Evolutionary conservation across 37 sponge, comb jelly and placozoan species (phyloP).

Genomic region (Dysidea cf. avara): DNA sequence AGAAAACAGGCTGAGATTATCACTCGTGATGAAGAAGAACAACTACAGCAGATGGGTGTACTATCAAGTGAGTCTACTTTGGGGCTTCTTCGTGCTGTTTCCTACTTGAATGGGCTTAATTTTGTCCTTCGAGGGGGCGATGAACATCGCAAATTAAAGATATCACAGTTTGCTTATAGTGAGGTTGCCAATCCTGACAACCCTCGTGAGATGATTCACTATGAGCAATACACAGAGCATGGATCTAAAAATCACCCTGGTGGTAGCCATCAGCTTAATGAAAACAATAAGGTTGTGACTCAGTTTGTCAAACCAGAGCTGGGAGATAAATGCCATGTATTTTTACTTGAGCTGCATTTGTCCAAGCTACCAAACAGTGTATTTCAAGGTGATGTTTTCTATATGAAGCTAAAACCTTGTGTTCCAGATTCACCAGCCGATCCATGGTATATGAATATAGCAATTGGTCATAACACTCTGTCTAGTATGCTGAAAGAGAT

Average conservation of each 20-base stretch:
- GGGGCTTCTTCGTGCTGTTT: not conserved
- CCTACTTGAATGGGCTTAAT: conserved; percentile 42
- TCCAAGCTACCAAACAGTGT: conserved; percentile 32
- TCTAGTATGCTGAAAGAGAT: conserved; percentile 10
- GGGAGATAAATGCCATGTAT: conserved; percentile 32
- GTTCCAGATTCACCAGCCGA: conserved; percentile 4
- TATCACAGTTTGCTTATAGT: conserved; percentile 19
- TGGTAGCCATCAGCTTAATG: conserved; percentile 36
- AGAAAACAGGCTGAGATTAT: no score
- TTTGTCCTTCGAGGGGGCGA: conserved; percentile 41
- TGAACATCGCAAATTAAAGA: conserved; percentile 31
- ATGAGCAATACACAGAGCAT: conserved; percentile 28
- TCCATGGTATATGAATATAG: conserved; percentile 31
- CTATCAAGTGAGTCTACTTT: no score
- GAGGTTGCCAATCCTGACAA: conserved; percentile 21
- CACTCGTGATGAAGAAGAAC: no score
- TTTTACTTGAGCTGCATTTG: conserved; percentile 18
- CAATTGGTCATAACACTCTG: conserved; percentile 39
- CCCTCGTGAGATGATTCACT: conserved; percentile 1
- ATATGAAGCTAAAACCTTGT: conserved; percentile 14
- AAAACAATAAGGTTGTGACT: conserved; percentile 25
- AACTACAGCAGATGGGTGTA: no score
- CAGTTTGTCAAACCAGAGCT: conserved; percentile 21
- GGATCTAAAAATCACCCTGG: conserved; percentile 47
- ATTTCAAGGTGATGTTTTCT: conserved; percentile 32